A percentile compares a stretch with the other conserved stretches of the same genome.
Evolutionary conservation across 2,113 vertebrate species (phyloP).

Genomic region (Numida meleagris): DNA sequence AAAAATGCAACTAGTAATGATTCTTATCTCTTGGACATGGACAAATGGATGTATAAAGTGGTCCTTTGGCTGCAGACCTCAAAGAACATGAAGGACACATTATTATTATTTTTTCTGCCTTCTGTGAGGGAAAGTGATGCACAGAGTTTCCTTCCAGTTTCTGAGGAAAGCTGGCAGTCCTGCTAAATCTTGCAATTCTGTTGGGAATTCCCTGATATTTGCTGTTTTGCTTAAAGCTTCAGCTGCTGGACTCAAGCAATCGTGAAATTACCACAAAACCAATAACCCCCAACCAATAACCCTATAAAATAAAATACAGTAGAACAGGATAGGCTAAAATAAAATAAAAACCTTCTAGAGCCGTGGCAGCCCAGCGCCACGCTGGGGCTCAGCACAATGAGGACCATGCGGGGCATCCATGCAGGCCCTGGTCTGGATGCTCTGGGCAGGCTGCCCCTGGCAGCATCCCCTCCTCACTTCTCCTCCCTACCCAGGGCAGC

Average conservation of each 20-base stretch:
- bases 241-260: background rate
- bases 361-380: background rate
- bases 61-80: background rate
- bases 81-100: background rate
- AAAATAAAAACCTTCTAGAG: background rate
- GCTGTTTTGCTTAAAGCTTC: background rate
- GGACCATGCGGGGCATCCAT: background rate
- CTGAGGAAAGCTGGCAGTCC: background rate
- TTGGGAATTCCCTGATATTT: background rate
- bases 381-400: background rate
- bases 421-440: background rate
- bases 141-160: background rate
- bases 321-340: background rate
- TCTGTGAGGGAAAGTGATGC: background rate
- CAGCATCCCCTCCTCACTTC: rapidly evolving
- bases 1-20: background rate
- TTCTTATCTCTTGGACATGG: background rate
- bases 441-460: background rate
- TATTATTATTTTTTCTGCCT: background rate
- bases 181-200: background rate
- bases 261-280: background rate
- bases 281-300: background rate
- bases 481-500: background rate
- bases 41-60: background rate
- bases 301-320: background rate